Evolutionary conservation across 2,888 invertebrate genomes (phyloP), one percentile per base, ranked within the genome.

Genomic region (Petrolisthes manimaculis): DNA sequence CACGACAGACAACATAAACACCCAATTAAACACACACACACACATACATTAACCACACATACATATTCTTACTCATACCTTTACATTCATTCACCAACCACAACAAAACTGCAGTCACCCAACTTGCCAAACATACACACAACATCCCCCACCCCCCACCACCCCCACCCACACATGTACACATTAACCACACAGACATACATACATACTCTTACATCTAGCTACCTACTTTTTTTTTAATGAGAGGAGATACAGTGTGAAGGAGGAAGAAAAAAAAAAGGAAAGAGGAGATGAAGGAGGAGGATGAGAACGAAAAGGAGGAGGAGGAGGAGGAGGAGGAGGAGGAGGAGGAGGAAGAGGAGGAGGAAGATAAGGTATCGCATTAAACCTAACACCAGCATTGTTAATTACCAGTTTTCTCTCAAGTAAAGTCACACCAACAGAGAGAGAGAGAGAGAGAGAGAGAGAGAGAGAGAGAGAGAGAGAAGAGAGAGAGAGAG

Each of bases 291-390:
- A n/a, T 5, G 37, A 74, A n/a, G 74, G 37, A 4, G 4, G 18
- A 21, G 74, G 4, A 74, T 0, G n/a, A 74, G n/a, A n/a, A 21
- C 8, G 18, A n/a, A 37, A 8, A 21, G 74, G 5, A 51, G n/a
- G 14, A 37, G 51, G 69, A 53, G 55, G 55, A 82, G 69, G 51
- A 53, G 53, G 56, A 82, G 82, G 51, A 53, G 53, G 56, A 82
- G 81, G 37, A 6, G n/a, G 83, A 83, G 83, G 54, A n/a, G 8
- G 74, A 83, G 83, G 54, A n/a, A 53, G 83, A 83, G 74, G 54
- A n/a, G 9, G 71, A 74, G 83, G 54, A n/a, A 61, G 67, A 54
- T n/a, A 54, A 24, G 12, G 61, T 1, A 24, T 5, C 12, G 56
- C 12, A 6, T 5, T n/a, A 5, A 74, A 21, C 8, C 61, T 61